A percentile compares a stretch with the other conserved stretches of the same genome.
phyloP scores from a whole-genome alignment of 2,113 vertebrate species.

The Mungos mungo region DNA sequence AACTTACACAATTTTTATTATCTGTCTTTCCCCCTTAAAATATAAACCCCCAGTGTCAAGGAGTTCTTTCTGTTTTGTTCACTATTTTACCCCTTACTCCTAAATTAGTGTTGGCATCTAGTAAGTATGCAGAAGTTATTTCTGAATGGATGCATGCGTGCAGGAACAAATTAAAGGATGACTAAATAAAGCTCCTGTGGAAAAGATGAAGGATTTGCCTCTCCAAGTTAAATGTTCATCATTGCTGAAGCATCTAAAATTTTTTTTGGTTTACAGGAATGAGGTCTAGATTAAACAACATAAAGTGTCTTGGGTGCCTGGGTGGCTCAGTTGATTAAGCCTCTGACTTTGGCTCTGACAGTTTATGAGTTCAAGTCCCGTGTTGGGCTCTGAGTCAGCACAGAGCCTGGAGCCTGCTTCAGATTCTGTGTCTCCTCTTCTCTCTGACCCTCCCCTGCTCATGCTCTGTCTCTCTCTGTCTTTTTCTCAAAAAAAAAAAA shows the following conservation, averaged over 20 bases:
- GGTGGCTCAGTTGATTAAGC: too few relatives aligned
- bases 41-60: not conserved
- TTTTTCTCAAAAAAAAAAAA: too few relatives aligned
- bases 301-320: not conserved
- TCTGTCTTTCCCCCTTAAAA: not conserved
- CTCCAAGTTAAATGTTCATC: not conserved
- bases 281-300: not conserved
- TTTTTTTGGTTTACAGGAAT: not conserved
- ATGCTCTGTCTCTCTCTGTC: too few relatives aligned
- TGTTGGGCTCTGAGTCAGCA: too few relatives aligned
- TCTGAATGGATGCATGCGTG: not conserved
- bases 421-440: too few relatives aligned
- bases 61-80: not conserved
- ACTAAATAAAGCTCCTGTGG: not conserved
- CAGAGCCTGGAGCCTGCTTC: too few relatives aligned
- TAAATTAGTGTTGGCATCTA: not conserved
- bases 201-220: not conserved
- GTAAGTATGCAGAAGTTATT: not conserved
- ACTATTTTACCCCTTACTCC: not conserved
- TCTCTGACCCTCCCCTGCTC: too few relatives aligned
- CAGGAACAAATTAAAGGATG: not conserved
- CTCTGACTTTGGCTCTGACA: too few relatives aligned
- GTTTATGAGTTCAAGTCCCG: too few relatives aligned
- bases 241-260: not conserved
- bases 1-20: not conserved